Base-by-base conservation (phyloP, 35 echinoderm and acorn worm genomes). In the Amphiura filiformis region DNA sequence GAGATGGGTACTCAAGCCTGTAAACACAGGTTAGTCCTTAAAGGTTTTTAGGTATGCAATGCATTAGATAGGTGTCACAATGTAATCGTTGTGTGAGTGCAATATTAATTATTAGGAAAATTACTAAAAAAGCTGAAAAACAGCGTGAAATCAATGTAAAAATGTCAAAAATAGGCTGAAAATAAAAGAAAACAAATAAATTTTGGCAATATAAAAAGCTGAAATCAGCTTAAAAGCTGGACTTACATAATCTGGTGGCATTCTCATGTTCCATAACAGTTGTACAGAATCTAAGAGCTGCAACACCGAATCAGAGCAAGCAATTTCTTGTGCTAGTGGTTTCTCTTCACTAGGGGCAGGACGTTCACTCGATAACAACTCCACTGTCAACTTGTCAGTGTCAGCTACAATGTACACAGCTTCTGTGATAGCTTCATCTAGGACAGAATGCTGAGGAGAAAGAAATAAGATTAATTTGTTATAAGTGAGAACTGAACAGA, bases 161-260 rank as follows among this genome's bases (percentile, higher is more conserved):
- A n/a, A n/a, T n/a, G n/a, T n/a, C n/a, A n/a, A n/a, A n/a, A n/a
- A n/a, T n/a, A n/a, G n/a, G n/a, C n/a, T n/a, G n/a, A n/a, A n/a
- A n/a, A n/a, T n/a, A n/a, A n/a, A n/a, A n/a, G n/a, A n/a, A n/a
- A n/a, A n/a, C n/a, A n/a, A n/a, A n/a, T n/a, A n/a, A n/a, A n/a
- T n/a, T n/a, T n/a, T n/a, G n/a, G n/a, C n/a, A n/a, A n/a, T n/a
- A n/a, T n/a, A n/a, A n/a, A n/a, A n/a, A n/a, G n/a, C n/a, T n/a
- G n/a, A n/a, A n/a, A n/a, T n/a, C n/a, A n/a, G n/a, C n/a, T n/a
- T n/a, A n/a, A n/a, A n/a, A n/a, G n/a, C n/a, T n/a, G n/a, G 17
- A 95, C 96, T 99, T 87, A 99, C 96, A 93, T 90, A 99, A 61
- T 99, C 96, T 31, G 96, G 77, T 1, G 93, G 81, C 78, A 99